phyloP scores from a whole-genome alignment of 2,797 vertebrate genomes.

The Xenops minutus region DNA sequence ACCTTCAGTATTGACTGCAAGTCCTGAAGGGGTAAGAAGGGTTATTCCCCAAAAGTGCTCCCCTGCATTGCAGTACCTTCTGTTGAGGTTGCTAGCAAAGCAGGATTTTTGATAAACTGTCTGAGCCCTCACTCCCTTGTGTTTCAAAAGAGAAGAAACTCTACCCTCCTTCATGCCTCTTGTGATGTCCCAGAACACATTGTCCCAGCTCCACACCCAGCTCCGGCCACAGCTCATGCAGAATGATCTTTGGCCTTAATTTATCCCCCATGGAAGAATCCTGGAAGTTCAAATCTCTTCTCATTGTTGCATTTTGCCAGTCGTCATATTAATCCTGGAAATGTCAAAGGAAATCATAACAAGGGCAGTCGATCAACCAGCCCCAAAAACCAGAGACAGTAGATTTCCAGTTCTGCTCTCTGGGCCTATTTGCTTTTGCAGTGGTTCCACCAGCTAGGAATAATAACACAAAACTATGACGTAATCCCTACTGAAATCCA shows the following conservation, averaged over 20 bases:
- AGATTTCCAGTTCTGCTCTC: background rate
- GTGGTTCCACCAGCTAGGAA: constrained; percentile 45
- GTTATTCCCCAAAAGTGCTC: background rate
- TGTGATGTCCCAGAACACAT: background rate
- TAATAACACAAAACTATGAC: constrained; percentile 60
- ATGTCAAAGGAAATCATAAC: background rate
- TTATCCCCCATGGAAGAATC: background rate
- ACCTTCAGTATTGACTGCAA: background rate
- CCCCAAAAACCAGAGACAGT: background rate
- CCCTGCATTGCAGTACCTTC: background rate
- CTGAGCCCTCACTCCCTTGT: background rate
- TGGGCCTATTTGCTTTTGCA: constrained; percentile 7
- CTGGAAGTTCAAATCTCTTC: background rate
- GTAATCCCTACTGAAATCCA: constrained; percentile 50
- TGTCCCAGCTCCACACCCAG: background rate
- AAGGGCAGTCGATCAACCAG: background rate
- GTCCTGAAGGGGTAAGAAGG: background rate
- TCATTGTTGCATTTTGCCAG: background rate
- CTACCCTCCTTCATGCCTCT: background rate
- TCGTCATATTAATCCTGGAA: background rate
- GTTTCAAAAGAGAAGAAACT: background rate
- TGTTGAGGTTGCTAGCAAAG: background rate
- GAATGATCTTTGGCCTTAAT: background rate
- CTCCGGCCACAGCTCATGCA: background rate
- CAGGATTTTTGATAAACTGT: background rate